Evolutionary conservation across 2,797 vertebrate species (phyloP).

Genomic region (Phoebastria nigripes): DNA sequence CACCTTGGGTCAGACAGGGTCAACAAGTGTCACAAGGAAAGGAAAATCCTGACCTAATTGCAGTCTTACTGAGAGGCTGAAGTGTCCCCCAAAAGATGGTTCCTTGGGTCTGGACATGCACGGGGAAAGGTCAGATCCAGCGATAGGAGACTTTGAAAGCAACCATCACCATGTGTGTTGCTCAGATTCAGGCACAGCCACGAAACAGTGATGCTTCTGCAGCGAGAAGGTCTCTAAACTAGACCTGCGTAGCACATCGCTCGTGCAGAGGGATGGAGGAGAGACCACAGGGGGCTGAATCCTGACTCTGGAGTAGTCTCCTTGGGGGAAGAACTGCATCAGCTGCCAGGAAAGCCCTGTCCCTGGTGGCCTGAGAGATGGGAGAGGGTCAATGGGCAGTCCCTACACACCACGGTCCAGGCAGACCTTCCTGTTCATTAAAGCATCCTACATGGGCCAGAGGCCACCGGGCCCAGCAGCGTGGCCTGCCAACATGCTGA

Average conservation of each 20-base stretch:
- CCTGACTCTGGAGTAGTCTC: neutral
- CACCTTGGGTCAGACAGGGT: neutral
- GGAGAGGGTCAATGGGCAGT: neutral
- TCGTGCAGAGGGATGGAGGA: fast-evolving
- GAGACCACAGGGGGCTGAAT: fast-evolving
- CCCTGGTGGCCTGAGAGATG: neutral
- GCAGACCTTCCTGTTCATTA: neutral
- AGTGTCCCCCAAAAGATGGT: fast-evolving
- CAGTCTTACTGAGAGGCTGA: neutral
- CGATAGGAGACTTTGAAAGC: neutral
- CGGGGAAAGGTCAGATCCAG: neutral
- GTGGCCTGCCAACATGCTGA: neutral
- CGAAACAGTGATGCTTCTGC: neutral
- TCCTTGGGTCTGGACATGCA: neutral
- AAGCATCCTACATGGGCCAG: fast-evolving
- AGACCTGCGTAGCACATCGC: fast-evolving
- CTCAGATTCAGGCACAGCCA: neutral
- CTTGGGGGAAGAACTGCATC: neutral
- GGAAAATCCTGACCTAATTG: neutral
- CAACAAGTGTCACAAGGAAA: neutral
- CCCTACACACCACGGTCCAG: fast-evolving
- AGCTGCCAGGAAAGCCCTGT: neutral
- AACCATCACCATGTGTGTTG: fast-evolving
- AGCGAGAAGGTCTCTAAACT: fast-evolving
- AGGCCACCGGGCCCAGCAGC: neutral